A percentile compares a stretch with the other conserved stretches of the same genome.
phyloP scores from a whole-genome alignment of 2,797 vertebrate species.

The Notoglanidium macrostoma region DNA sequence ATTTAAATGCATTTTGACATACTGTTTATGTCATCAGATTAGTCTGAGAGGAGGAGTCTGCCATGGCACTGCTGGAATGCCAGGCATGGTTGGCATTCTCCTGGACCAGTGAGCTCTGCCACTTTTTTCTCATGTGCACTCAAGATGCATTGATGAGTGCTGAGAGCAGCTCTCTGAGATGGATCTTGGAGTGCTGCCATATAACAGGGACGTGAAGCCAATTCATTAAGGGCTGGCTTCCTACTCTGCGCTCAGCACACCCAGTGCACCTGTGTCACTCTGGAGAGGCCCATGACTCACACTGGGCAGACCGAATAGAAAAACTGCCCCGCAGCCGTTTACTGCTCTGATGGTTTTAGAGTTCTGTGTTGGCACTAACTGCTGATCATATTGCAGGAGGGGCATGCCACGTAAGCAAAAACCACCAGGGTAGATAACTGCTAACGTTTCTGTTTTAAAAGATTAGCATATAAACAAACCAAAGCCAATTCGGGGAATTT shows the following conservation, averaged over 20 bases:
- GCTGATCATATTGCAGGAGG: slow-evolving; percentile 25
- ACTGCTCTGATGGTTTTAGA: slow-evolving; percentile 37
- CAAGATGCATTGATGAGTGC: slow-evolving; percentile 55
- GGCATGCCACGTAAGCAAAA: slow-evolving; percentile 34
- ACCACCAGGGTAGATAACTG: slow-evolving; percentile 1
- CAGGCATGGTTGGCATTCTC: slow-evolving; percentile 39
- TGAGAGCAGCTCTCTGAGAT: slow-evolving; percentile 54
- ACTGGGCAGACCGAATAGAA: slow-evolving; percentile 28
- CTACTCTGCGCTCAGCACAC: slow-evolving; percentile 46
- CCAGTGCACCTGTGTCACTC: slow-evolving; percentile 56
- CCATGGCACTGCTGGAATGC: slow-evolving; percentile 27
- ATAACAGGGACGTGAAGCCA: slow-evolving; percentile 52
- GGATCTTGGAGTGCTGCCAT: slow-evolving; percentile 55
- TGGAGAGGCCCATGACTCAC: slow-evolving; percentile 35
- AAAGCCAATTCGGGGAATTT: background rate
- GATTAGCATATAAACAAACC: slow-evolving; percentile 5
- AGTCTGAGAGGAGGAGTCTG: slow-evolving; percentile 27
- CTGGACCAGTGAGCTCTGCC: slow-evolving; percentile 51
- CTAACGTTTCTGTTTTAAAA: background rate
- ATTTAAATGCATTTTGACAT: background rate
- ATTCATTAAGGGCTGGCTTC: slow-evolving; percentile 57
- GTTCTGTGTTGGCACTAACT: slow-evolving; percentile 29
- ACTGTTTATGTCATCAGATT: background rate
- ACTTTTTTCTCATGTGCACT: slow-evolving; percentile 53
- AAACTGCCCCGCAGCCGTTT: slow-evolving; percentile 22